Evolutionary conservation across 2,113 vertebrate genomes (phyloP), one percentile per base, ranked within the genome.

Genomic region (Cinclus cinclus): DNA sequence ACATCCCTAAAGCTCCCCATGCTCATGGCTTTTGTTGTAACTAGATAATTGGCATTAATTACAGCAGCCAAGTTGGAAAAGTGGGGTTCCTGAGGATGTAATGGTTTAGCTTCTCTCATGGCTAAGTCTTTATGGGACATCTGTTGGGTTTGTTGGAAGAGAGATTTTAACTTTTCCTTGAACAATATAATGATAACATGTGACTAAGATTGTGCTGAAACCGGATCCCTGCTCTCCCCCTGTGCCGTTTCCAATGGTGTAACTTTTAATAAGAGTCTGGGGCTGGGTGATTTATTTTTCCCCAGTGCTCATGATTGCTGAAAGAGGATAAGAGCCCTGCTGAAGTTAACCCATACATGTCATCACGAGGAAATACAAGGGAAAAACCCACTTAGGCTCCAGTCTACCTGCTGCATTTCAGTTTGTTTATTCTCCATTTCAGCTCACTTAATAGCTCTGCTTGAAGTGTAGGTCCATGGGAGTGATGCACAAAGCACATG

Each of bases 211-310:
- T 44, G 78, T 62, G 12, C 83, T 97, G 97, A 94, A 97, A 97
- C 85, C 19, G 25, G 97, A 97, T 92, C 53, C 93, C 90, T 74
- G 59, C 82, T 96, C 88, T 95, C 95, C 87, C 95, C 89, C 86
- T 9, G 78, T 65, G 83, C 69, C 9, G 44, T 86, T 97, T 95
- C 90, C 91, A 97, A 15, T 94, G 92, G 87, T 94, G 91, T 92
- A 95, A 95, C 97, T 96, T 94, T 92, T 97, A 97, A 96, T 97
- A 97, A 97, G 94, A 96, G 96, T 80, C 94, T 95, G 95, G 91
- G 92, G 89, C 79, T 82, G 65, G 27, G 37, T 95, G 96, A 97
- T 97, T 97, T 96, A 97, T 97, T 96, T 96, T 84, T 92, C 95
- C 96, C 93, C 86, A 68, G 92, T 64, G 95, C 92, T 86, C 70